Conservation (phyloP, 2,113 vertebrate genomes). For the Psophia crepitans region DNA sequence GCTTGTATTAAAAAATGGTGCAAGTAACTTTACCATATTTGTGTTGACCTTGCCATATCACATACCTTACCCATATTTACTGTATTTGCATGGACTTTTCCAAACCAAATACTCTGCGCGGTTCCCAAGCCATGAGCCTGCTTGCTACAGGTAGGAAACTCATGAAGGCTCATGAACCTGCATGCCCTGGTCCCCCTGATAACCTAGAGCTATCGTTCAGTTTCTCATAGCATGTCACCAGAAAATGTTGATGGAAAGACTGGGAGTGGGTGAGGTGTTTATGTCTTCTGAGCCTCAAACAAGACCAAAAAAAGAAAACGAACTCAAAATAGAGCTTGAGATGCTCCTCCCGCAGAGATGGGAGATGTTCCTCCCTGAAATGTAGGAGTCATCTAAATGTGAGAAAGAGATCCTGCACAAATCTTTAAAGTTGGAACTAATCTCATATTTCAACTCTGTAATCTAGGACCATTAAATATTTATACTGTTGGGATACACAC, state of each 20-base stretch:
- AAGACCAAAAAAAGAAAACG: neutral
- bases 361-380: neutral
- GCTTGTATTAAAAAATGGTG: neutral
- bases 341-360: neutral
- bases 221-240: conserved; percentile 45
- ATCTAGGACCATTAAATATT: conserved; percentile 54
- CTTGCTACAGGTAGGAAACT: neutral
- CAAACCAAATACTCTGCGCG: neutral
- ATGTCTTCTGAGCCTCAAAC: neutral
- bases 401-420: neutral
- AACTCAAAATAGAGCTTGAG: conserved; percentile 51
- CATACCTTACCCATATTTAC: too few relatives aligned
- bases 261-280: conserved; percentile 44
- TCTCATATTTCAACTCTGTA: conserved; percentile 3
- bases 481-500: conserved; percentile 20
- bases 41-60: too few relatives aligned
- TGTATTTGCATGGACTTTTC: neutral
- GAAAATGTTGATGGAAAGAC: neutral
- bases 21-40: neutral
- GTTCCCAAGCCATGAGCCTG: neutral
- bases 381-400: neutral
- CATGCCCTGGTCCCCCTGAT: neutral
- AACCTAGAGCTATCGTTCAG: neutral
- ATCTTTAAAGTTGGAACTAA: neutral
- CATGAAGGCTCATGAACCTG: neutral